These are phyloP conservation scores for Ascaphus truei DNA, from an alignment of 2,113 vertebrate genomes.

Conservation along the genomic window DNA sequence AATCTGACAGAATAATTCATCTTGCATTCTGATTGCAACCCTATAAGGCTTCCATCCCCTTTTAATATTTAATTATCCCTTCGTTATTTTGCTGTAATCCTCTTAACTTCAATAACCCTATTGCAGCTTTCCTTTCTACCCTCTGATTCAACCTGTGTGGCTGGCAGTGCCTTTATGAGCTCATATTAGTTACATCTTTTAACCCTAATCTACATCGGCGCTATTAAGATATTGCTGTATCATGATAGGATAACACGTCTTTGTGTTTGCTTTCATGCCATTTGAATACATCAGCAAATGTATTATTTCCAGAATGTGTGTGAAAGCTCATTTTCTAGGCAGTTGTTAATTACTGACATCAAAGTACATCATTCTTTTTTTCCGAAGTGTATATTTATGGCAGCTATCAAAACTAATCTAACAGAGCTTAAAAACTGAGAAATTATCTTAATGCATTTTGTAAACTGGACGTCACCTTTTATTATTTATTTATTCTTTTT, in stretches of 20 bases:
- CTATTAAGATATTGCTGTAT: conserved; percentile 14
- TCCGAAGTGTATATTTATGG: not conserved
- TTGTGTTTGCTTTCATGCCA: conserved; percentile 4
- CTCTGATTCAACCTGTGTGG: conserved; percentile 1
- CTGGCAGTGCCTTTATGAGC: not conserved
- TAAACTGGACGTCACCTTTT: not conserved
- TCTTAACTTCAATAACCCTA: conserved; percentile 4
- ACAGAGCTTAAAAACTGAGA: not conserved
- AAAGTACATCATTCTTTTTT: conserved; percentile 5
- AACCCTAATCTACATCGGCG: conserved; percentile 30
- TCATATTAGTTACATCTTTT: conserved; percentile 23
- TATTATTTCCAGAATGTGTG: not conserved
- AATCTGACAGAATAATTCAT: conserved; percentile 35
- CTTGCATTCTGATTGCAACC: conserved; percentile 1
- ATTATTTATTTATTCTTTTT: not conserved
- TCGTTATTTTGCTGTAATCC: not conserved
- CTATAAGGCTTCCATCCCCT: not conserved
- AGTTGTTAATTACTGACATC: conserved; percentile 12
- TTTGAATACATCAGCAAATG: not conserved
- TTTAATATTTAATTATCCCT: conserved; percentile 1
- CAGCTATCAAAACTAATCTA: not conserved
- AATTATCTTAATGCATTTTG: not conserved
- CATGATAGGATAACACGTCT: conserved; percentile 24
- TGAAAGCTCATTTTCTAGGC: not conserved
- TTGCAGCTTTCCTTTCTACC: conserved; percentile 10